Evolutionary conservation across 2,888 invertebrate species (phyloP).

Genomic region (Drosophila mayaguana): DNA sequence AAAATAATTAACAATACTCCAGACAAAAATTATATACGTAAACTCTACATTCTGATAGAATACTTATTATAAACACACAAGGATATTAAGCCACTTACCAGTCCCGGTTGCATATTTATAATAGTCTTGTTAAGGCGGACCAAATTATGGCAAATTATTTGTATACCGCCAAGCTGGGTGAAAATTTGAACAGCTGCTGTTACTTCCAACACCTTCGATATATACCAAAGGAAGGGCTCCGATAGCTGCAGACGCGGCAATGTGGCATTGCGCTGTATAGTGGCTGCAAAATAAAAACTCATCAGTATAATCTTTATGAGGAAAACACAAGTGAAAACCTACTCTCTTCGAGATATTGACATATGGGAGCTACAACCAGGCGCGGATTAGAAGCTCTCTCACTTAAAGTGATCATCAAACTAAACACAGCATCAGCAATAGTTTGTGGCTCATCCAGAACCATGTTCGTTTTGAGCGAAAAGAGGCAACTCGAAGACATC

Average conservation of each 20-base stretch:
- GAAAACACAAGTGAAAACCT: slow-evolving; percentile 29
- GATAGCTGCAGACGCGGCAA: slow-evolving; percentile 88
- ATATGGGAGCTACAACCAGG: slow-evolving; percentile 91
- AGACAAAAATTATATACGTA: background rate
- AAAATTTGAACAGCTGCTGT: slow-evolving; percentile 91
- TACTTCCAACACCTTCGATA: slow-evolving; percentile 91
- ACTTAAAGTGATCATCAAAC: slow-evolving; percentile 91
- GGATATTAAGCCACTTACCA: slow-evolving; percentile 85
- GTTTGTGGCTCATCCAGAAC: slow-evolving; percentile 89
- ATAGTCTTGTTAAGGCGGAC: slow-evolving; percentile 90
- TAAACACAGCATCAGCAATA: slow-evolving; percentile 95
- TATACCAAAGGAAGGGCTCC: slow-evolving; percentile 94
- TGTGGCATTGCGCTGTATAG: slow-evolving; percentile 81
- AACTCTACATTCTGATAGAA: background rate
- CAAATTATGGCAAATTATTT: slow-evolving; percentile 91
- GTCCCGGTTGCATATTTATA: slow-evolving; percentile 89
- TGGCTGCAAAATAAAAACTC: slow-evolving; percentile 59
- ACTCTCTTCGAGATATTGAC: slow-evolving; percentile 88
- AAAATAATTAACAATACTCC: background rate
- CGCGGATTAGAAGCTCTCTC: slow-evolving; percentile 91
- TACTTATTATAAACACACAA: background rate
- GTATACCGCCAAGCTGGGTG: slow-evolving; percentile 90
- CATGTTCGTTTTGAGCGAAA: slow-evolving; percentile 81
- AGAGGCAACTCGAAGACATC: slow-evolving; percentile 87
- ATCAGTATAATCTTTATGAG: fast-evolving